Percentiles rank a stretch among this genome's conserved stretches.
Evolutionary conservation across 1,140 invertebrate species (phyloP).

Genomic region (Patella vulgata): DNA sequence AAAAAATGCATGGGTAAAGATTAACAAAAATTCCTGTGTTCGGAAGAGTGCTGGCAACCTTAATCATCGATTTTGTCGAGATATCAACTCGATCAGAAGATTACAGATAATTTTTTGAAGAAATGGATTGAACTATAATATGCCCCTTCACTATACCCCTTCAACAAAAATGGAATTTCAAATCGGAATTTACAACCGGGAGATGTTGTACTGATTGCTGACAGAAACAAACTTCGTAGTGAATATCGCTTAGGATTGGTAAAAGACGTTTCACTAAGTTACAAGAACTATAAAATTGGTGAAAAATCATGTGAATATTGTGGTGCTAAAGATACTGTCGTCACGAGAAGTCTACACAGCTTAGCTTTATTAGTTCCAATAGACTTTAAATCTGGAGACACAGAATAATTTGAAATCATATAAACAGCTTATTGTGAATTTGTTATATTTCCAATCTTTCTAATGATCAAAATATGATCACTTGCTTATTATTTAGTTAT

Average conservation of each 20-base stretch:
- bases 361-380: slow-evolving; percentile 1
- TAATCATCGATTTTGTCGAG: neutral
- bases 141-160: neutral
- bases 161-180: neutral
- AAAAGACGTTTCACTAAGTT: neutral
- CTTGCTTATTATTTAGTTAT: too few relatives aligned
- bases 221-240: neutral
- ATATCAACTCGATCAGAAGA: neutral
- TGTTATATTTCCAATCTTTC: too few relatives aligned
- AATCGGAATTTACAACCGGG: neutral
- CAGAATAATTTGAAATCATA: neutral
- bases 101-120: slow-evolving; percentile 10
- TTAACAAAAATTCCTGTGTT: neutral
- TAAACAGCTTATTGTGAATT: too few relatives aligned
- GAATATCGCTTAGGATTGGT: slow-evolving; percentile 5
- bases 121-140: slow-evolving; percentile 9
- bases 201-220: slow-evolving; percentile 7
- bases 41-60: neutral
- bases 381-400: neutral
- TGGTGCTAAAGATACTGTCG: neutral
- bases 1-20: neutral
- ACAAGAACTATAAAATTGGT: slow-evolving; percentile 4
- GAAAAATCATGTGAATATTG: neutral
- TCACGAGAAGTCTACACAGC: neutral
- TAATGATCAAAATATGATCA: too few relatives aligned